Percentiles rank a stretch among this genome's conserved stretches.
Evolutionary conservation across 1,140 invertebrate genomes (phyloP).

Genomic region (silkworm (Bombyx mori)): DNA sequence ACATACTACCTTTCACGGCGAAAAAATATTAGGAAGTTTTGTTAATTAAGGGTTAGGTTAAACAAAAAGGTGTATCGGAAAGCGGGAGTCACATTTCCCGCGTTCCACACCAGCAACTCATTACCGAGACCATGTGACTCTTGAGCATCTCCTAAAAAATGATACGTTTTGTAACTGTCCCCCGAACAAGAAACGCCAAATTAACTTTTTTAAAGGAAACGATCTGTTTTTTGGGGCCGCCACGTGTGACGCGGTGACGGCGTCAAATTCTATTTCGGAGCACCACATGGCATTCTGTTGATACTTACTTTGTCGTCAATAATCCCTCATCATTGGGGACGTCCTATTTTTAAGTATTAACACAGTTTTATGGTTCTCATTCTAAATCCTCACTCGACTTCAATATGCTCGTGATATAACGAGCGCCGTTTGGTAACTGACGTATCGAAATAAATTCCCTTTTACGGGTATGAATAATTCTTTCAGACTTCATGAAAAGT

Average conservation of each 20-base stretch:
- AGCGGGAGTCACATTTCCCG: slow-evolving; percentile 57
- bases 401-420: slow-evolving; percentile 60
- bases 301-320: slow-evolving; percentile 61
- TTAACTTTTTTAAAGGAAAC: slow-evolving; percentile 69
- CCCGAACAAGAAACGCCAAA: slow-evolving; percentile 55
- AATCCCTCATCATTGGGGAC: slow-evolving; percentile 55
- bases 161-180: slow-evolving; percentile 42
- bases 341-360: slow-evolving; percentile 44
- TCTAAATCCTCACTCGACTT: slow-evolving; percentile 53
- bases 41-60: too few species aligned
- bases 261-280: slow-evolving; percentile 54
- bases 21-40: too few species aligned
- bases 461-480: neutral
- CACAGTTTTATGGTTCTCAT: slow-evolving; percentile 44
- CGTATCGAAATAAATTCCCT: slow-evolving; percentile 32
- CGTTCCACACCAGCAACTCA: slow-evolving; percentile 46
- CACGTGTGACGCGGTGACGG: slow-evolving; percentile 57
- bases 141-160: slow-evolving; percentile 49
- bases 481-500: slow-evolving; percentile 16
- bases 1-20: too few species aligned
- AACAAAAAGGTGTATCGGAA: slow-evolving; percentile 29
- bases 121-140: slow-evolving; percentile 56
- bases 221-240: slow-evolving; percentile 58
- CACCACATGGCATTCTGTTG: slow-evolving; percentile 52
- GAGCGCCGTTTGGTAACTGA: slow-evolving; percentile 38